Evolutionary conservation across 2,888 invertebrate genomes (phyloP), one percentile per base, ranked within the genome.

Genomic region (Laspeyria flexula): DNA sequence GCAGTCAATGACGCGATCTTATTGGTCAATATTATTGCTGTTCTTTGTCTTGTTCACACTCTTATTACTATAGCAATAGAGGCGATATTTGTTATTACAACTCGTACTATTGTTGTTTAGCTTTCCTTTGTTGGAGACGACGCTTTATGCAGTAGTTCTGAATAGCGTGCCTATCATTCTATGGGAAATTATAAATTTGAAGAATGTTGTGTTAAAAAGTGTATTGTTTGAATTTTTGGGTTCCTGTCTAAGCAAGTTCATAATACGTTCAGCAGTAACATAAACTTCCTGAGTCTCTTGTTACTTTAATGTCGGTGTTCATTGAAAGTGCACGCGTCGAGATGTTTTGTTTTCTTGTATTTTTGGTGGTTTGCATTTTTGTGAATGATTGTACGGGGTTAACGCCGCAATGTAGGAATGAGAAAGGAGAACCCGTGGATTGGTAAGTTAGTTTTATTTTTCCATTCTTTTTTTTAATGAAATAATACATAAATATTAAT

Each of bases 371-470:
- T 51, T 60, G 69, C 50, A 52, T 81, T 59, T 73, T 84, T 69
- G 66, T 85, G 55, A 70, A 58, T 58, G 65, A 64, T 48, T 79
- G 81, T 60, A 58, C 55, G 16, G 69, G 82, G 46, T 69, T 86
- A 43, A 84, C 91, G 46, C 90, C 90, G 43, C 92, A 91, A 66
- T 93, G 93, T 64, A 83, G 90, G 61, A 95, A 96, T 84, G 95
- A 96, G 75, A 90, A 91, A 57, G 94, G 95, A 45, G 90, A 94
- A 48, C 84, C 93, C 9, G 95, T 96, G 6, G 96, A 96, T 83
- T 96, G 96, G 96, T 96, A 86, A 93, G 91, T 82, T n/a, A n/a
- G n/a, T n/a, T n/a, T n/a, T n/a, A 50, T 43, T 59, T 62, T 45
- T 55, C 38, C 25, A 42, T 37, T 49, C 33, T 41, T 41, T 29